Evolutionary conservation across 2,888 invertebrate species (phyloP), one percentile per base, ranked within the genome.

Genomic region (Apodemia duryi): DNA sequence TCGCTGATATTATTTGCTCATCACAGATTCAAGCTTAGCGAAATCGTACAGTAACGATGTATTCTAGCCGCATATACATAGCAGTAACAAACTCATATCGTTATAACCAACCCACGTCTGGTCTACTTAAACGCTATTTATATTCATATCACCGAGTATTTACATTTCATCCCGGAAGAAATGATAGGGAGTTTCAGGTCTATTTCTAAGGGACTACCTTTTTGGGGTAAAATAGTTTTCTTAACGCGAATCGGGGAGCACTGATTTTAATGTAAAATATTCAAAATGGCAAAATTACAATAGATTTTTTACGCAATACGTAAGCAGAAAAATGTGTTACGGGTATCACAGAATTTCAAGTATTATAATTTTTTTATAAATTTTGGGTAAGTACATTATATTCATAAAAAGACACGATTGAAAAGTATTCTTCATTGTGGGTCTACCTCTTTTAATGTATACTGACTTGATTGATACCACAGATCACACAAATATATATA

Each of bases 61-160:
- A 29, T 54, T 11, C 28, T 29, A 29, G 28, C 32, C 29, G 11
- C 28, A 32, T 29, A 54, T 28, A 71, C 68, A 66, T 66, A 68
- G 65, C 70, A 70, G 71, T 72, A 72, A 73, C 71, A 72, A 72
- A 74, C 72, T 71, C 66, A 68, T 64, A 67, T 69, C 70, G 69
- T 71, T 73, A 73, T 68, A 71, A 70, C 71, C 77, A 77, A 79
- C 82, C 79, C 82, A 75, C 76, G 75, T 77, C 80, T 70, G 67
- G 65, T 67, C 87, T 86, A 83, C 88, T 91, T 91, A 86, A 81
- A 84, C 76, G 75, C 76, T 88, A 89, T 91, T 91, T 91, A 87
- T 89, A 91, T 90, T 90, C 91, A 91, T 90, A 90, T 87, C 86
- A 84, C 84, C 84, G 75, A 79, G 83, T 88, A 89, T 91, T 90